Evolutionary conservation across 2,113 vertebrate species (phyloP).

Genomic region (Plotosus lineatus): DNA sequence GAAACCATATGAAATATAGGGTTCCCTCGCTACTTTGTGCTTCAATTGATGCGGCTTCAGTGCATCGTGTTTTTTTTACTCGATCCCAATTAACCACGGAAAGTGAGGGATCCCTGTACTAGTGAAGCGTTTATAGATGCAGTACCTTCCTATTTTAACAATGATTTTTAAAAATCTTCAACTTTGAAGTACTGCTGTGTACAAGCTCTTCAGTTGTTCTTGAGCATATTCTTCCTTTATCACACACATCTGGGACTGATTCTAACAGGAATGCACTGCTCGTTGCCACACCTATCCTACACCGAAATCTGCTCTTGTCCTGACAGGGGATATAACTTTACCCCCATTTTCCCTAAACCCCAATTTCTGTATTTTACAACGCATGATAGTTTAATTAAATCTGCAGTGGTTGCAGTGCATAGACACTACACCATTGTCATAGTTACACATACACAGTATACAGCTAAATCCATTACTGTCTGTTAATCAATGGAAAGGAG

Average conservation of each 20-base stretch:
- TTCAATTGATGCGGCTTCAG: too few species aligned
- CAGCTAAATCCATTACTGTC: background rate
- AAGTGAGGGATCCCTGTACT: too few species aligned
- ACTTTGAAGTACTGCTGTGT: background rate
- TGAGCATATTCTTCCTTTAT: conserved; percentile 7
- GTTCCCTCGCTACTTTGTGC: too few species aligned
- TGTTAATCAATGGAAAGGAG: background rate
- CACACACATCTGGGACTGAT: conserved; percentile 65
- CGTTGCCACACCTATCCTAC: conserved; percentile 38
- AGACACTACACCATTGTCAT: background rate
- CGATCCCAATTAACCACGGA: too few species aligned
- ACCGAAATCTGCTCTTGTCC: background rate
- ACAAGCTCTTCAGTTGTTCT: background rate
- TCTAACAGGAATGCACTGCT: conserved; percentile 62
- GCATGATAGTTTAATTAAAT: background rate
- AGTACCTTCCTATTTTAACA: background rate
- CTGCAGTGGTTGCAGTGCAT: background rate
- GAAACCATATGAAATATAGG: background rate
- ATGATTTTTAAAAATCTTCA: background rate
- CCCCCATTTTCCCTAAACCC: background rate
- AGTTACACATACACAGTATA: background rate
- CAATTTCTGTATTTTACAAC: background rate
- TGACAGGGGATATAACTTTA: conserved; percentile 14
- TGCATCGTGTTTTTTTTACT: too few species aligned
- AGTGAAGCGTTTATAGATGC: background rate